phyloP scores from a whole-genome alignment of 1,140 invertebrate genomes.

The Anoplophora glabripennis region DNA sequence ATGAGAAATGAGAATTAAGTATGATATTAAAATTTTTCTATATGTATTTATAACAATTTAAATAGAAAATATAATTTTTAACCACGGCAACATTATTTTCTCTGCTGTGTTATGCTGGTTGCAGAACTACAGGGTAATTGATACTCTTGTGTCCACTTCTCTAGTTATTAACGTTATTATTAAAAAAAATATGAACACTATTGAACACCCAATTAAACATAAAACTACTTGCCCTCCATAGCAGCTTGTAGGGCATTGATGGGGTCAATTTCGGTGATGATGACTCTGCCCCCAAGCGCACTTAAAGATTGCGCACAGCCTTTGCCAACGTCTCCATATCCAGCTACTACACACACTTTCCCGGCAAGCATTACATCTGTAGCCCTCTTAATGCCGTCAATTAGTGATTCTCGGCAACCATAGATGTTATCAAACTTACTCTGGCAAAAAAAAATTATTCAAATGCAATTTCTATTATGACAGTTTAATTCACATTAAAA shows the following conservation, averaged over 20 bases:
- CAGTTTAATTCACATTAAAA: too few relatives aligned
- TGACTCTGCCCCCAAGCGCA: slow-evolving; percentile 92
- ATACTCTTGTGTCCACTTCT: too few relatives aligned
- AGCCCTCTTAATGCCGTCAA: slow-evolving; percentile 98
- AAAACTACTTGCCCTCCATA: slow-evolving; percentile 75
- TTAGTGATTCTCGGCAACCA: slow-evolving; percentile 95
- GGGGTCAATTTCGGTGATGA: slow-evolving; percentile 98
- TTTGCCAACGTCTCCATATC: slow-evolving; percentile 99
- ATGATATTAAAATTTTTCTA: too few relatives aligned
- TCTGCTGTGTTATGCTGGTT: too few relatives aligned
- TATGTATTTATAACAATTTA: too few relatives aligned
- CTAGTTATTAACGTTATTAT: too few relatives aligned
- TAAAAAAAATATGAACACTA: too few relatives aligned
- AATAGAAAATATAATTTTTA: too few relatives aligned
- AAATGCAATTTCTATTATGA: background rate
- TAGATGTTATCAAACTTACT: slow-evolving; percentile 99
- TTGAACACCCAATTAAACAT: background rate
- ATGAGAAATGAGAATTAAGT: too few relatives aligned
- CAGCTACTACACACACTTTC: slow-evolving; percentile 96
- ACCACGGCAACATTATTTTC: too few relatives aligned
- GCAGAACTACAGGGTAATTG: too few relatives aligned
- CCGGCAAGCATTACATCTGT: slow-evolving; percentile 99
- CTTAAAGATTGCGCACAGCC: slow-evolving; percentile 94
- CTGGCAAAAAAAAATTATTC: slow-evolving; percentile 50
- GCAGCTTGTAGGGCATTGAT: slow-evolving; percentile 97